Evolutionary conservation across 2,888 invertebrate genomes (phyloP), one percentile per base, ranked within the genome.

Genomic region (Cephalotes varians): DNA sequence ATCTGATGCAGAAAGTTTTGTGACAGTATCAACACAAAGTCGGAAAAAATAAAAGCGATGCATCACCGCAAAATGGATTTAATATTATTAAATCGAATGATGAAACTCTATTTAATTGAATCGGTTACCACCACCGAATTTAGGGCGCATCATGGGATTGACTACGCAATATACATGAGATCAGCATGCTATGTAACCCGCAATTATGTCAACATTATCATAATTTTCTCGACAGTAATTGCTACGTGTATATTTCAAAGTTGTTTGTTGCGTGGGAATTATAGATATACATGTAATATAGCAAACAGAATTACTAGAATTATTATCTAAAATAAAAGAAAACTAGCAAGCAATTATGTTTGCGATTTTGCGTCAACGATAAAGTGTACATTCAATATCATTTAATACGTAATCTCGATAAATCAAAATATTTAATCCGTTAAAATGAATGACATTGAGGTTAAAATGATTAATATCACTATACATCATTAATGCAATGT

Each of bases 121-220:
- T 89, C 81, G 88, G 77, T 88, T 86, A 84, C 80, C 72, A 85
- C 76, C 81, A 76, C 83, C 84, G 64, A 88, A 91, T 91, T 91
- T 86, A 83, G 86, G 84, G 87, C 86, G 85, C 82, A 85, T 62
- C 83, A 85, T 76, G 81, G 31, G 18, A 60, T 76, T 65, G 65
- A 89, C 80, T 73, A 10, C 31, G 18, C 60, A 81, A 85, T 87
- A 89, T 84, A 86, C 83, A 85, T 86, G 89, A 90, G 88, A 92
- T 92, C 89, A 89, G 65, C 79, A 80, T 76, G 28, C 82, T 64
- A 9, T 65, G 34, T 60, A 82, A 83, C 81, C 67, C 81, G 77
- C 60, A 87, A 87, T 89, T 87, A 83, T 81, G 60, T 21, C 49
- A 74, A 58, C 72, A 73, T 82, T 85, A 85, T 86, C 74, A 85